Percentiles rank a stretch among this genome's conserved stretches.
These are phyloP conservation scores for Montipora foliosa DNA, from an alignment of 64 coral and sea anemone genomes.

Conservation along the genomic window DNA sequence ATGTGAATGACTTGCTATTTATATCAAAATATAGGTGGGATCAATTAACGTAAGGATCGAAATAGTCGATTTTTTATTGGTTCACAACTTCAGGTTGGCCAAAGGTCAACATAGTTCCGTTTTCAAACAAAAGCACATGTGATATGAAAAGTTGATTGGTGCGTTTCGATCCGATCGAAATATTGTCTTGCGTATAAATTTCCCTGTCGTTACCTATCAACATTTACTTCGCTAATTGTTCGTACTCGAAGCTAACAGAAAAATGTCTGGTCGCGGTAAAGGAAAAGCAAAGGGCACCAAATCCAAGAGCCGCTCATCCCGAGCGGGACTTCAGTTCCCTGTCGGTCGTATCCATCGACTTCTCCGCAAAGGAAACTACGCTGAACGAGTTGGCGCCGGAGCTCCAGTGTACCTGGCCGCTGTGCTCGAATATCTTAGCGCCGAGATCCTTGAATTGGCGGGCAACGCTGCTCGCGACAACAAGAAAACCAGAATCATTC, in stretches of 20 bases:
- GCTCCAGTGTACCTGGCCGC: conserved; percentile 36
- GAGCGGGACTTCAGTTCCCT: conserved; percentile 30
- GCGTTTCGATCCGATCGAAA: too few relatives aligned
- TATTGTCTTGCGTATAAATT: background rate
- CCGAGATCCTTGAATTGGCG: too few relatives aligned
- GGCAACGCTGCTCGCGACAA: too few relatives aligned
- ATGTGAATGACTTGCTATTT: background rate
- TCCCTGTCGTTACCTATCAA: background rate
- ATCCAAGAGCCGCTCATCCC: conserved; percentile 25
- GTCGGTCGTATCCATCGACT: conserved; percentile 32
- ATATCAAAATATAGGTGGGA: background rate
- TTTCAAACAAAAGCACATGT: background rate
- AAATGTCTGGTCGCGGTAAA: conserved; percentile 39
- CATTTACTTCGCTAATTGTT: too few relatives aligned
- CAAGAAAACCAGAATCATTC: too few relatives aligned
- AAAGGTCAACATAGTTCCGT: background rate
- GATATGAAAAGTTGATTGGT: background rate
- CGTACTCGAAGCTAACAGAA: background rate
- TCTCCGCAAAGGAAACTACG: conserved; percentile 36
- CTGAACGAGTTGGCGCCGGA: conserved; percentile 25
- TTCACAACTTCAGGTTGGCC: background rate
- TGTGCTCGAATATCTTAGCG: background rate
- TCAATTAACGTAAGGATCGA: conserved; percentile 12
- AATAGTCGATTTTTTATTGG: conserved; percentile 13
- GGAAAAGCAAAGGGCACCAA: conserved; percentile 45